Percentiles rank a stretch among this genome's conserved stretches.
Conservation (phyloP, 2,888 invertebrate genomes). For the Conomelus anceps region DNA sequence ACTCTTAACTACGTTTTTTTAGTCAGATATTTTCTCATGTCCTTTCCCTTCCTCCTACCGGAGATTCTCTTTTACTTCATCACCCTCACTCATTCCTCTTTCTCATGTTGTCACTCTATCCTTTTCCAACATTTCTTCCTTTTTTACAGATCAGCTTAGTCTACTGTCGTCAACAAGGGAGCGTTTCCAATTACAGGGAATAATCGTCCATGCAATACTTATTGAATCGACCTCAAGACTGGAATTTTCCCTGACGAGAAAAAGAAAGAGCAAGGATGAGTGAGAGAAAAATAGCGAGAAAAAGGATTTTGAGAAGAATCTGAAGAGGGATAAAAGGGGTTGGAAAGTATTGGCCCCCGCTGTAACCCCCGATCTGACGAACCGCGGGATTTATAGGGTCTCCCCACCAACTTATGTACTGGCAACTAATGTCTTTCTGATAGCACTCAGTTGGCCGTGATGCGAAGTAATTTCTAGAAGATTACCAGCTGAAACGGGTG, state of each 20-base stretch:
- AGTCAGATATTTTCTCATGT: too few relatives aligned
- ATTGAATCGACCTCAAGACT: not conserved
- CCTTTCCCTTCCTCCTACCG: not conserved
- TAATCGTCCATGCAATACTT: not conserved
- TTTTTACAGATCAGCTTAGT: not conserved
- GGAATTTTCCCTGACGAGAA: not conserved
- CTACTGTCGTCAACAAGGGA: not conserved
- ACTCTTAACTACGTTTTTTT: too few relatives aligned
- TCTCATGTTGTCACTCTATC: not conserved
- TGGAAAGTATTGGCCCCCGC: not conserved
- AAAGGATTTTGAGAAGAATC: not conserved
- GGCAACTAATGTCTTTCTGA: not conserved
- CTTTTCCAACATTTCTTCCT: not conserved
- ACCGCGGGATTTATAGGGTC: not conserved
- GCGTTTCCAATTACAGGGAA: not conserved
- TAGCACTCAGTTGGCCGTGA: not conserved
- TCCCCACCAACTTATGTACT: not conserved
- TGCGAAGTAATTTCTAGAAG: not conserved
- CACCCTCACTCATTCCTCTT: not conserved
- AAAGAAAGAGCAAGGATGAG: not conserved
- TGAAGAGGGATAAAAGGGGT: not conserved
- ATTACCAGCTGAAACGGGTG: not conserved
- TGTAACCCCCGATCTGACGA: too few relatives aligned
- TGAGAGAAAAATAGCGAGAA: not conserved
- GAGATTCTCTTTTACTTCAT: not conserved